Base-by-base conservation (phyloP, 2,113 vertebrate species). In the Hyaena hyaena region DNA sequence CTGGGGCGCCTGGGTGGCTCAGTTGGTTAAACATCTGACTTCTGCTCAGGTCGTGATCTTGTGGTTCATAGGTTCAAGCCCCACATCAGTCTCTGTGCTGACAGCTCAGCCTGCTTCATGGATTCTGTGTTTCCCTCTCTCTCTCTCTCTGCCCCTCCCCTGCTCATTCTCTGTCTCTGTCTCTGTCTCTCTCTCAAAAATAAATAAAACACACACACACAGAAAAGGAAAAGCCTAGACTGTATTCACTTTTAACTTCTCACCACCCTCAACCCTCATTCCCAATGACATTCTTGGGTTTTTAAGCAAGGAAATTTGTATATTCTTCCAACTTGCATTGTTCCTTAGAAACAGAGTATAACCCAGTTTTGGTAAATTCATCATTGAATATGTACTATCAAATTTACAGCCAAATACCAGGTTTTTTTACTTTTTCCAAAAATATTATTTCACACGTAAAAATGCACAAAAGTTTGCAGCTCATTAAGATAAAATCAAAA, bases 401-500 rank as follows among this genome's bases (percentile, higher is more conserved):
- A 93, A 82, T 58, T 95, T 65, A 65, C 14, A 90, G n/a, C 9
- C 43, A 65, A 53, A 68, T 63, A 35, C 14, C 26, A 39, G 39
- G 65, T n/a, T n/a, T 63, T 92, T 88, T 45, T 43, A 66, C 26
- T 84, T 66, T 97, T 90, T 15, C 39, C 79, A 35, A n/a, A 71
- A 76, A 83, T 21, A 73, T 71, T 43, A 93, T 74, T 81, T 97
- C 61, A 94, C 61, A 74, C 33, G 66, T 26, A 39, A 66, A 84
- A 65, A 35, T 45, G 3, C 7, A 90, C 17, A 63, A 82, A 88
- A 61, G 31, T 76, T 43, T 87, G 1, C 5, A 55, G 17, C 39
- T 88, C 35, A 91, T 53, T 84, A 68, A 88, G 3, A 88, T 68
- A 68, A 95, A 93, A 93, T 43, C 17, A 90, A 88, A 39, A 55